phyloP scores from a whole-genome alignment of 2,113 vertebrate species.

The Spermophilus dauricus region DNA sequence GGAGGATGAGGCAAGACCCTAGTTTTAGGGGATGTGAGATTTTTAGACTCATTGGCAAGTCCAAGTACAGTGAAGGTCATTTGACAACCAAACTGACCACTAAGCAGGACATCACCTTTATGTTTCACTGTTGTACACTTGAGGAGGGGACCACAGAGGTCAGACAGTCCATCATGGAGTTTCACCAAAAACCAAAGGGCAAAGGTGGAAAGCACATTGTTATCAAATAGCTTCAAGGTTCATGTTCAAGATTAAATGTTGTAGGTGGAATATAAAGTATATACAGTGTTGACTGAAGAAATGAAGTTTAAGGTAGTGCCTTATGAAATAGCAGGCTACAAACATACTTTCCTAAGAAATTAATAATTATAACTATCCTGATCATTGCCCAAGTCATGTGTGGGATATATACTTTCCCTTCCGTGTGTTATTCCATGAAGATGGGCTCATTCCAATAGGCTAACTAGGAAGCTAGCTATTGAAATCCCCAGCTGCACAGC shows the following conservation, averaged over 20 bases:
- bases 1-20: no score
- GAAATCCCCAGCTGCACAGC: neutral
- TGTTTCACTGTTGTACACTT: no score
- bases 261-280: neutral
- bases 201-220: neutral
- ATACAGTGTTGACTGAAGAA: neutral
- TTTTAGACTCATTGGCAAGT: neutral
- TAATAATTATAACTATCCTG: neutral
- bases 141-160: neutral
- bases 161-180: neutral
- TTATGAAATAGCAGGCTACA: neutral
- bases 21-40: no score
- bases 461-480: neutral
- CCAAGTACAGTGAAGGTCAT: neutral
- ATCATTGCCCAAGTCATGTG: neutral
- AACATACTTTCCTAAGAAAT: neutral
- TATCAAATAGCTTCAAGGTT: neutral
- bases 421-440: neutral
- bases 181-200: neutral
- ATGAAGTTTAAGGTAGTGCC: neutral
- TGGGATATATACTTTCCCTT: neutral
- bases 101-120: no score
- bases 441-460: neutral
- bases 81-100: neutral
- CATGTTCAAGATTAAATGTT: neutral